Conservation (phyloP, 1,140 invertebrate genomes). For the Aphelenchoides avenae region DNA sequence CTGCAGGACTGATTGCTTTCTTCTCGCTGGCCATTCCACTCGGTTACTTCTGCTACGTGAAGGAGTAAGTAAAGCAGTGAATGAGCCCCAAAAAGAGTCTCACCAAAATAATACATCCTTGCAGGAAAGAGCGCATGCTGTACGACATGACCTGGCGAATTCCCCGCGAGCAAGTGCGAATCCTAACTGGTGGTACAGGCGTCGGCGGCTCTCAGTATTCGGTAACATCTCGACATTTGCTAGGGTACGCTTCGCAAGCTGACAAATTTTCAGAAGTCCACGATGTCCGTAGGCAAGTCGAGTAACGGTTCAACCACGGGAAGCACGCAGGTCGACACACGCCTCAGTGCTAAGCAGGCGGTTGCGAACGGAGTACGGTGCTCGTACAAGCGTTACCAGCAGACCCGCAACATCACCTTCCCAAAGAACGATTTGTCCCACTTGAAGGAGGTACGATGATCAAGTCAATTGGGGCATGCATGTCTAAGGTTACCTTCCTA, state of each 20-base stretch:
- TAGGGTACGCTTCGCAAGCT: constrained; percentile 2
- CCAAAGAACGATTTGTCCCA: constrained; percentile 48
- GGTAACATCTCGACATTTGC: constrained; percentile 12
- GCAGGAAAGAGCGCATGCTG: constrained; percentile 55
- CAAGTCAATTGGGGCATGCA: constrained; percentile 1
- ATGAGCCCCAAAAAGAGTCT: constrained; percentile 14
- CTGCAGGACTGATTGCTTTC: constrained; percentile 45
- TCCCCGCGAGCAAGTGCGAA: constrained; percentile 49
- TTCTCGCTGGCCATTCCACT: constrained; percentile 42
- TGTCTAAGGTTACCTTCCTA: background rate
- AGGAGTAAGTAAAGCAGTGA: constrained; percentile 43
- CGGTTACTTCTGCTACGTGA: constrained; percentile 54
- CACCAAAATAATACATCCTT: constrained; percentile 3
- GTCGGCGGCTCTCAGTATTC: constrained; percentile 13
- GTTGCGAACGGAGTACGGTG: constrained; percentile 52
- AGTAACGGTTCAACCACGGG: constrained; percentile 29
- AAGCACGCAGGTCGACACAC: constrained; percentile 37
- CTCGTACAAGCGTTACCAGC: constrained; percentile 48
- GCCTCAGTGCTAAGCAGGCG: constrained; percentile 45
- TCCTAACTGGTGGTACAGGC: constrained; percentile 36
- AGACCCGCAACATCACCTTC: constrained; percentile 56
- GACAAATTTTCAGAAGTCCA: constrained; percentile 40
- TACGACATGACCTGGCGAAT: constrained; percentile 60
- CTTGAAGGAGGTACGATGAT: constrained; percentile 50
- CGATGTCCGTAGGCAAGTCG: constrained; percentile 27